Evolutionary conservation across 2,797 vertebrate species (phyloP), one percentile per base, ranked within the genome.

Genomic region (Sternarchorhynchus goeldii): DNA sequence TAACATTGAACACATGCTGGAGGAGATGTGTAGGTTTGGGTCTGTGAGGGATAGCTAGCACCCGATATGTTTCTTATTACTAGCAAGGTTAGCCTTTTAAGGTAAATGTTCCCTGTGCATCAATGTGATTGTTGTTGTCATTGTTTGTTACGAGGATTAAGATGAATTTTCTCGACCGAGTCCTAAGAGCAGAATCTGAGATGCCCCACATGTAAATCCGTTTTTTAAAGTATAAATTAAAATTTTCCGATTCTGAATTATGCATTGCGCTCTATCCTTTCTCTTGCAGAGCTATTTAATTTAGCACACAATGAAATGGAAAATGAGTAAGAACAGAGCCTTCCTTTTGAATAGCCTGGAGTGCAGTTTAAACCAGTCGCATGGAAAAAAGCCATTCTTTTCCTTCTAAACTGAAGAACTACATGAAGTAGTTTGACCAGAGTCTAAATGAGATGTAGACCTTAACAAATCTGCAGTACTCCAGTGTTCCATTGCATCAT

Each of bases 271-370:
- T 71, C 6, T 12, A 50, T 50, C 45, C 45, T 50, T 12, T 59
- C 59, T 75, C 57, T 76, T 55, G 62, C 79, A 65, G 41, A 56
- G 73, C 20, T 65, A 59, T 86, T 81, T 76, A 29, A 80, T 80
- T 70, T 1, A 82, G 75, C 58, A n/a, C 63, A 60, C 80, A 79
- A 71, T 70, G 55, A 77, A 68, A 55, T 45, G 29, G 79, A 3
- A 53, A 57, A 41, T 68, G 69, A 80, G 84, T 81, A 62, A 65
- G 57, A 69, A 68, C 66, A 58, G 70, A 81, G 79, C 78, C 60
- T 85, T 50, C 45, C 34, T 41, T 70, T 66, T 29, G n/a, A 65
- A 75, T 73, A 0, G 21, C 57, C 59, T 12, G 4, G 14, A 57
- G 50, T 63, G 25, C 41, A 75, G 72, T 84, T 79, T 78, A 70